A percentile compares a stretch with the other conserved stretches of the same genome.
Conservation (phyloP, 1,140 invertebrate species). For the Hycleus cichorii region DNA sequence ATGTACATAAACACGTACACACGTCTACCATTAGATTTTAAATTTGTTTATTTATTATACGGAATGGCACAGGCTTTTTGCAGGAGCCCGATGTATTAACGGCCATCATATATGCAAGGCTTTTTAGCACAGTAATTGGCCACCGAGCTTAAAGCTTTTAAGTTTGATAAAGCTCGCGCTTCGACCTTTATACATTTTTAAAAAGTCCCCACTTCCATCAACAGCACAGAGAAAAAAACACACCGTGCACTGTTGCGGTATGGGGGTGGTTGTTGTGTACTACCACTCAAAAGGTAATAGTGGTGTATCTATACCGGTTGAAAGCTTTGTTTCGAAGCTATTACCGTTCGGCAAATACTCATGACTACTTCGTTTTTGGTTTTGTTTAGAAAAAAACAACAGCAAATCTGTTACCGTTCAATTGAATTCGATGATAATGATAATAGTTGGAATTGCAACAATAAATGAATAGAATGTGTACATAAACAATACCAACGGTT, state of each 20-base stretch:
- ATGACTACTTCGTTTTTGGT: too few relatives aligned
- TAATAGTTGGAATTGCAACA: slow-evolving; percentile 2
- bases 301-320: too few relatives aligned
- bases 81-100: slow-evolving; percentile 5
- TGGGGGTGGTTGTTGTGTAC: too few relatives aligned
- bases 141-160: slow-evolving; percentile 39
- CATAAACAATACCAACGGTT: slow-evolving; percentile 8
- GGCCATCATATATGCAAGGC: slow-evolving; percentile 32
- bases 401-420: too few relatives aligned
- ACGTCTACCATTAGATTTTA: too few relatives aligned
- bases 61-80: slow-evolving; percentile 13
- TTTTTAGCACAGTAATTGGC: slow-evolving; percentile 38
- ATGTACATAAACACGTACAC: too few relatives aligned
- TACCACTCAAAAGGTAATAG: too few relatives aligned
- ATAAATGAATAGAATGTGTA: slow-evolving; percentile 3
- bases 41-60: slow-evolving; percentile 13
- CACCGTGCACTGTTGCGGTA: too few relatives aligned
- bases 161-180: slow-evolving; percentile 33
- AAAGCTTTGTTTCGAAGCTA: too few relatives aligned
- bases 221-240: slow-evolving; percentile 12
- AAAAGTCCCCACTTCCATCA: slow-evolving; percentile 23
- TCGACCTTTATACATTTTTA: slow-evolving; percentile 41
- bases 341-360: too few relatives aligned
- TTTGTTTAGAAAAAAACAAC: too few relatives aligned
- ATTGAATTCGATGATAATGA: slow-evolving; percentile 5